Evolutionary conservation across 2,113 vertebrate species (phyloP).

Genomic region (Nematolebias whitei): DNA sequence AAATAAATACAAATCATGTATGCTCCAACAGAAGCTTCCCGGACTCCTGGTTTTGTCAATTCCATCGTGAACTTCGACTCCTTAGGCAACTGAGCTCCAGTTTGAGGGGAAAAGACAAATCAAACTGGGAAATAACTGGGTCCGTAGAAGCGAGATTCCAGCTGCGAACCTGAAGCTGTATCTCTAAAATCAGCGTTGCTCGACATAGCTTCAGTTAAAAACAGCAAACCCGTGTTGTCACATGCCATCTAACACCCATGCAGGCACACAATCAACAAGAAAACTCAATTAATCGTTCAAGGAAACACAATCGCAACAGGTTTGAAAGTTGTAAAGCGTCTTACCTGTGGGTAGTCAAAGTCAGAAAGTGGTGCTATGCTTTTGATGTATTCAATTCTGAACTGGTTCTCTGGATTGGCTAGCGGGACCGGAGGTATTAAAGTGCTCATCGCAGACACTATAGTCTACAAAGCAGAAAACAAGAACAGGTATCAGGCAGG

Average conservation of each 20-base stretch:
- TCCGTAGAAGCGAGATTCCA: neutral
- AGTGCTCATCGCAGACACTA: slow-evolving; percentile 99
- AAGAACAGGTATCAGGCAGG: slow-evolving; percentile 49
- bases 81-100: neutral
- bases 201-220: slow-evolving; percentile 9
- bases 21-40: slow-evolving; percentile 3
- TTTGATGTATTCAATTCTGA: slow-evolving; percentile 98
- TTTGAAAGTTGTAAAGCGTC: slow-evolving; percentile 27
- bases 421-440: slow-evolving; percentile 97
- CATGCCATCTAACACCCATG: slow-evolving; percentile 36
- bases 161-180: slow-evolving; percentile 11
- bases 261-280: neutral
- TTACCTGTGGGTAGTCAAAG: slow-evolving; percentile 98
- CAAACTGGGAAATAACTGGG: neutral
- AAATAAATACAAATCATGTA: slow-evolving; percentile 24
- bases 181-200: slow-evolving; percentile 9
- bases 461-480: slow-evolving; percentile 83
- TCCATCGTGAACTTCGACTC: neutral
- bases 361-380: slow-evolving; percentile 98
- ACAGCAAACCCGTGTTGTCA: slow-evolving; percentile 19
- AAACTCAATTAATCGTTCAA: no score
- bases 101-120: neutral
- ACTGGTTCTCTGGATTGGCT: slow-evolving; percentile 96
- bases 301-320: neutral
- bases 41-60: slow-evolving; percentile 19